These are phyloP conservation scores for Remorina albescens DNA, from an alignment of 2,797 vertebrate genomes.

Conservation along the genomic window DNA sequence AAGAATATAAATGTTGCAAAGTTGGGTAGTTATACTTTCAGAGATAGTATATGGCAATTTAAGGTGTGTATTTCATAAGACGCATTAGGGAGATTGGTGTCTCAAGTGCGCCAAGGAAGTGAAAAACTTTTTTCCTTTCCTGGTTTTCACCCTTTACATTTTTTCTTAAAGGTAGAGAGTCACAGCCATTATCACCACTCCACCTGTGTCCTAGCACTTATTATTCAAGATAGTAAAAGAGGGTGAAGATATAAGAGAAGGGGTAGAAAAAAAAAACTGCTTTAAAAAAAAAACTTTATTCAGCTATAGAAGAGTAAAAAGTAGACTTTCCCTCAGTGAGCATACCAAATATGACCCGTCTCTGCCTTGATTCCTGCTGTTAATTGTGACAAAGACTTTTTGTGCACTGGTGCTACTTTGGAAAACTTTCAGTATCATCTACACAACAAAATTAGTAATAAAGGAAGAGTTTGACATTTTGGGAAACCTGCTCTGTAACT, in stretches of 20 bases:
- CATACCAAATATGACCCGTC: slow-evolving; percentile 36
- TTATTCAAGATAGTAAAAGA: slow-evolving; percentile 32
- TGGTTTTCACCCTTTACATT: not conserved
- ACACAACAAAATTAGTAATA: not conserved
- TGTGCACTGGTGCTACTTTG: slow-evolving; percentile 4
- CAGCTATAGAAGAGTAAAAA: not conserved
- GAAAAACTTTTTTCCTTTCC: slow-evolving; percentile 13
- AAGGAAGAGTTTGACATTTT: not conserved
- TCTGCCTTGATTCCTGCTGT: slow-evolving; percentile 31
- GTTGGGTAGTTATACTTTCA: slow-evolving; percentile 33
- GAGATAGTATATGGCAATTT: slow-evolving; percentile 25
- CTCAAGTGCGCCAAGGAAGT: slow-evolving; percentile 6
- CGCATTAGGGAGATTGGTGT: slow-evolving; percentile 3
- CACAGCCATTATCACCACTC: slow-evolving; percentile 15
- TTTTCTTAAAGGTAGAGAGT: slow-evolving; percentile 14
- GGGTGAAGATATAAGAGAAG: slow-evolving; percentile 17
- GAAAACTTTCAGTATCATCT: not conserved
- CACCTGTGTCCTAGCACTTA: slow-evolving; percentile 10
- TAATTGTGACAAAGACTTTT: slow-evolving; percentile 52
- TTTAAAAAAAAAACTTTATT: slow-evolving; percentile 9
- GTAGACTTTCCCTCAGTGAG: not conserved
- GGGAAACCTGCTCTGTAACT: not conserved
- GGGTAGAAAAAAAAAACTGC: not conserved
- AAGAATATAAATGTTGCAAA: slow-evolving; percentile 48
- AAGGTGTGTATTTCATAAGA: slow-evolving; percentile 37